Evolutionary conservation across 2,888 invertebrate genomes (phyloP).

Genomic region (Epirrhoe tristata): DNA sequence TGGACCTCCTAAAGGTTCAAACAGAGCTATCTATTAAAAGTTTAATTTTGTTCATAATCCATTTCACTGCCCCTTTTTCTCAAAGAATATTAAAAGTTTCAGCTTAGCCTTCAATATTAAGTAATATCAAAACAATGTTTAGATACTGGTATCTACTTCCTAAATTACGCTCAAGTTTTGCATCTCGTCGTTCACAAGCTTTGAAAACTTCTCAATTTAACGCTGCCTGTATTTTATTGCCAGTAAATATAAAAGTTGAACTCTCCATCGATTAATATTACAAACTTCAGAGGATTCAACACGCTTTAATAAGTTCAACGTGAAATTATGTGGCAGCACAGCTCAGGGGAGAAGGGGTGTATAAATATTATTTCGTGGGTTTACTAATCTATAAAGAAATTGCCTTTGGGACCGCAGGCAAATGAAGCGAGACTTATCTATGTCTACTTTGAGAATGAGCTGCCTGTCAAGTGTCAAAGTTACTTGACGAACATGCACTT

Average conservation of each 20-base stretch:
- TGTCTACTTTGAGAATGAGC: conserved; percentile 4
- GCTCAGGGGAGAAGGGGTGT: conserved; percentile 46
- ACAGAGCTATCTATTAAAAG: conserved; percentile 31
- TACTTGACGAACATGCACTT: neutral
- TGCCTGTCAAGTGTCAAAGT: neutral
- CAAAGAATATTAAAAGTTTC: conserved; percentile 41
- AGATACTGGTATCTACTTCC: conserved; percentile 41
- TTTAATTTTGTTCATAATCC: conserved; percentile 35
- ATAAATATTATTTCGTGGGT: conserved; percentile 62
- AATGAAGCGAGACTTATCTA: conserved; percentile 20
- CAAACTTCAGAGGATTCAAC: conserved; percentile 60
- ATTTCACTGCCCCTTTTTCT: conserved; percentile 37
- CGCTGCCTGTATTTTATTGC: conserved; percentile 55
- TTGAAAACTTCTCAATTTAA: conserved; percentile 46
- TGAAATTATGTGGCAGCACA: conserved; percentile 60
- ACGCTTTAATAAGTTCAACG: conserved; percentile 61
- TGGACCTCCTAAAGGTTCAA: conserved; percentile 17
- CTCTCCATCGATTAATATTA: conserved; percentile 67
- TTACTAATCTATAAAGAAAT: conserved; percentile 61
- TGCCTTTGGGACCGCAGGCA: conserved; percentile 48
- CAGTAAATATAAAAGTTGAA: conserved; percentile 63
- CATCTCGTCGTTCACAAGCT: conserved; percentile 27
- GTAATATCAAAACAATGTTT: conserved; percentile 40
- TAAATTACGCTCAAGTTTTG: conserved; percentile 36
- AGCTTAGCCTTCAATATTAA: conserved; percentile 40